Base-by-base conservation (phyloP, 2,113 vertebrate species). In the Motacilla alba region DNA sequence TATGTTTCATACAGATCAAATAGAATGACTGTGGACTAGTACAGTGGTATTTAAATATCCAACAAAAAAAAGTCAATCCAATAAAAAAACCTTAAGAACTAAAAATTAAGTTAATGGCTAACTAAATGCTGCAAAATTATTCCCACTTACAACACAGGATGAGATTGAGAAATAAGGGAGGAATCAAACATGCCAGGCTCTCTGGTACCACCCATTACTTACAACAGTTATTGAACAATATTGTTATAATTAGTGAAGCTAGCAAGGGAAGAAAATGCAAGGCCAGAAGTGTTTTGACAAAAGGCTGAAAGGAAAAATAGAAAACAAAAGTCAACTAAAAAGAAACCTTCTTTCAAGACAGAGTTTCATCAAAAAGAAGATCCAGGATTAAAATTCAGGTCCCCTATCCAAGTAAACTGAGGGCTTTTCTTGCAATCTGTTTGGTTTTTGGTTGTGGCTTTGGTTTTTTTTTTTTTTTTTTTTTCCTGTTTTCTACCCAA, bases 1-100 rank as follows among this genome's bases (percentile, higher is more conserved):
- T 98, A 97, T 97, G 94, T 96, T 97, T 80, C 55, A 68, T 23
- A 88, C 62, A 97, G 94, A 97, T 98, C 93, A 98, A 98, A 97
- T 82, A 94, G 33, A 95, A 97, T 47, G 68, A 66, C 84, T 95
- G 62, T 96, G 59, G 89, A 96, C 62, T 73, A 95, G 78, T n/a
- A 82, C 64, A 63, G 60, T 28, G 58, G 67, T 76, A 95, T 96
- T 96, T 93, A 96, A 97, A 93, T 91, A 96, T 63, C 68, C 81
- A 96, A 86, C 1, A 87, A 91, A 93, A 94, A 83, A 62, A 20
- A 43, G 5, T 4, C n/a, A 78, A 33, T 30, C 59, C 20, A 80
- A 76, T 53, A 66, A 72, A 87, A 26, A 90, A 95, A 75, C 30
- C 15, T 18, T 78, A 83, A 46, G 24, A 90, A 95, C 12, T 77